Evolutionary conservation across 2,888 invertebrate genomes (phyloP), one percentile per base, ranked within the genome.

Genomic region (Mechanitis mazaeus): DNA sequence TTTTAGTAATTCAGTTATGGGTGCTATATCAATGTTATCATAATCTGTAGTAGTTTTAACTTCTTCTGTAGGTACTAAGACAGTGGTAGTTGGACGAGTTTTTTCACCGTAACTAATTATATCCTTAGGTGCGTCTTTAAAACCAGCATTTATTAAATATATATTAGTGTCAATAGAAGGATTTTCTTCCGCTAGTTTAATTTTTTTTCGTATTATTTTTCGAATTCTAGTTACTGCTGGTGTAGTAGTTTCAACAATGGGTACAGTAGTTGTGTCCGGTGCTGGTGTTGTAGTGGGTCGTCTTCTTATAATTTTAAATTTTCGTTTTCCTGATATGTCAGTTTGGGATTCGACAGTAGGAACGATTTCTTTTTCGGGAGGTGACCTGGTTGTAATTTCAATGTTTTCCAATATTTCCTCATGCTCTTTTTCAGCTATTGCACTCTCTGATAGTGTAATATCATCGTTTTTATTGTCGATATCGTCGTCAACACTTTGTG

Each of bases 381-480:
- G 72, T 31, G 78, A 56, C 68, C 78, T 78, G 70, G 83, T 82
- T 75, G 54, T 84, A 75, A 45, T 76, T 76, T 71, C 77, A 20
- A 46, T 46, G 50, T 69, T 64, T 60, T 68, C 77, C 42, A 65
- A 63, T 12, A 71, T 67, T 58, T 83, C 83, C 42, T 81, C 75
- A n/a, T 90, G 88, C 71, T 88, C 89, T 68, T 88, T 84, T 68
- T 88, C 89, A 72, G 80, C 87, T 64, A 89, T 85, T n/a, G 87
- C 81, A 75, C 84, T 87, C 75, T 90, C 91, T n/a, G 91, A 91
- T 53, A 90, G 73, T 59, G 79, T 77, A 65, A 90, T 90, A 64
- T 88, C 89, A 64, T 89, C 88, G 59, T 71, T 72, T 72, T 79
- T 85, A 28, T 72, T 80, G 61, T 89, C 86, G 42, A 74, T 66